Conservation (phyloP, 2,113 vertebrate species). For the Prolemur simus region DNA sequence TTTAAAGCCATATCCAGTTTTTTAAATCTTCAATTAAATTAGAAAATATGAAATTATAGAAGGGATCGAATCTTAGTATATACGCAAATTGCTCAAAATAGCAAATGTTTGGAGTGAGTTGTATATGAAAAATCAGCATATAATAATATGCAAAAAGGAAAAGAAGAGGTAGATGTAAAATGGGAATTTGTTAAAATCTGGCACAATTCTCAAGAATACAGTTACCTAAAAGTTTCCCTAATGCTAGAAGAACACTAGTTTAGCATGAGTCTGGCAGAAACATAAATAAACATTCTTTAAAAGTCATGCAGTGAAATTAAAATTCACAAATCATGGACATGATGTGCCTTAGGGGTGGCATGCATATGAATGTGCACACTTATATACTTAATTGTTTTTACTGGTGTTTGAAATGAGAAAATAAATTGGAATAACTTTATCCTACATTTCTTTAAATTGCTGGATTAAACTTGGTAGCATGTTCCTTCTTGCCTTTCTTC, state of each 20-base stretch:
- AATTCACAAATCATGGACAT: not conserved
- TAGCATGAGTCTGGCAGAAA: not conserved
- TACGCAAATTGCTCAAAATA: not conserved
- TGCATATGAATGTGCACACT: not conserved
- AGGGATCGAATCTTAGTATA: not conserved
- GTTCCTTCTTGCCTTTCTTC: not conserved
- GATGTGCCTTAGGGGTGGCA: not conserved
- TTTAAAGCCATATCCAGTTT: not conserved
- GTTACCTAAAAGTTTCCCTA: not conserved
- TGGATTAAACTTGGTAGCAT: not conserved
- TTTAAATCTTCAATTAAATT: not conserved
- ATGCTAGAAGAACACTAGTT: not conserved
- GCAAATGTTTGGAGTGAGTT: not conserved
- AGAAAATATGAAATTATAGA: not conserved
- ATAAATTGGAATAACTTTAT: not conserved
- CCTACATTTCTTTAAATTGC: not conserved
- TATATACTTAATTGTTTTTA: conserved; percentile 39
- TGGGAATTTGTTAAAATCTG: not conserved
- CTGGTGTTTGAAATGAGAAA: conserved; percentile 21
- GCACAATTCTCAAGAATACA: not conserved
- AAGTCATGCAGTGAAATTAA: not conserved
- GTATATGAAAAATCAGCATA: not conserved
- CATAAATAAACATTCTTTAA: conserved; percentile 11
- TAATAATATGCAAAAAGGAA: not conserved
- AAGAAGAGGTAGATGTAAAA: not conserved